Percentiles rank a stretch among this genome's conserved stretches.
Evolutionary conservation across 2,113 vertebrate genomes (phyloP).

Genomic region (Hypanus sabinus): DNA sequence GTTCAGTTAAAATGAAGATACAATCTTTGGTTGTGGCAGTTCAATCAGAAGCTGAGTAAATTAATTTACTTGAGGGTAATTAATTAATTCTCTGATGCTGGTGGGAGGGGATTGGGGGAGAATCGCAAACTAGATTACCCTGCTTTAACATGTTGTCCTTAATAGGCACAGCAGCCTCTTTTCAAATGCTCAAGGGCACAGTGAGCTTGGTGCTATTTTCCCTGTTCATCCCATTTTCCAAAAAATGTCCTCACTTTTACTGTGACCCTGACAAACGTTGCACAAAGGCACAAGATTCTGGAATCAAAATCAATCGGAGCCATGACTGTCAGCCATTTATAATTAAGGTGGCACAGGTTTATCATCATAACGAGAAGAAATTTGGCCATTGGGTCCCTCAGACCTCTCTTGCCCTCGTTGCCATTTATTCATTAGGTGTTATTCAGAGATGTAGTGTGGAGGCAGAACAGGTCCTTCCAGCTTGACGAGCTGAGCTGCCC

Average conservation of each 20-base stretch:
- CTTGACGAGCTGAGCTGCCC: too few relatives aligned
- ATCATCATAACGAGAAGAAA: neutral
- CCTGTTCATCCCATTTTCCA: neutral
- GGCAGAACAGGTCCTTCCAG: too few relatives aligned
- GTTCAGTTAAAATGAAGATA: neutral
- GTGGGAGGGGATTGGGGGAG: neutral
- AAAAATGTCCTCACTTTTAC: neutral
- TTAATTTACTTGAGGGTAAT: neutral
- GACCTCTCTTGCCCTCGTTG: too few relatives aligned
- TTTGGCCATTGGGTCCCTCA: too few relatives aligned
- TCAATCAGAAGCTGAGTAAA: neutral
- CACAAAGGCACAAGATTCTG: too few relatives aligned
- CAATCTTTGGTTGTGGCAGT: neutral
- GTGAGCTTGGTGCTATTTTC: neutral
- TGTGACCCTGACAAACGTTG: too few relatives aligned
- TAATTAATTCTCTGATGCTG: neutral
- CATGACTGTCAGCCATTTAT: neutral
- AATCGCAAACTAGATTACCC: too few relatives aligned
- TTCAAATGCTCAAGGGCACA: neutral
- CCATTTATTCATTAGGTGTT: too few relatives aligned
- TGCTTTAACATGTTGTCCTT: too few relatives aligned
- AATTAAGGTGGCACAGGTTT: neutral
- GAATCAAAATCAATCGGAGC: neutral
- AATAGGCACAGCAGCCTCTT: neutral
- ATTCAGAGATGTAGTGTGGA: too few relatives aligned